phyloP scores from a whole-genome alignment of 2,113 vertebrate genomes.

The Hemiscyllium ocellatum region DNA sequence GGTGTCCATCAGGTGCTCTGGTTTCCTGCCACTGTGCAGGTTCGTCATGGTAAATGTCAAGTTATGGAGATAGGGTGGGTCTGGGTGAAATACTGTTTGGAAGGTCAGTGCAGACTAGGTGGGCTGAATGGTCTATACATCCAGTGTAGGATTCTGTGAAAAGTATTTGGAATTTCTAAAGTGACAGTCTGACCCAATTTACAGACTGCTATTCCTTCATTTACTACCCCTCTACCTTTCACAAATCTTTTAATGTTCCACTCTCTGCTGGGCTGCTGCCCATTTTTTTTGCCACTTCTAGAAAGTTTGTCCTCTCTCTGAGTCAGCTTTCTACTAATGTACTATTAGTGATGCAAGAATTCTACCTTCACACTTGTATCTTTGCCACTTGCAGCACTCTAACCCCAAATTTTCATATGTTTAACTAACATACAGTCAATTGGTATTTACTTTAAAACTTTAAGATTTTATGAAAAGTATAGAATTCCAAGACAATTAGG shows the following conservation, averaged over 20 bases:
- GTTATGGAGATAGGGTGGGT: too few relatives aligned
- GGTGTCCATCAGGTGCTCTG: too few relatives aligned
- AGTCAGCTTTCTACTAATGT: neutral
- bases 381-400: neutral
- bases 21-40: too few relatives aligned
- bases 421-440: neutral
- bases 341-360: neutral
- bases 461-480: neutral
- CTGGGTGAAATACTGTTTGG: too few relatives aligned
- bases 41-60: too few relatives aligned
- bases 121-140: too few relatives aligned
- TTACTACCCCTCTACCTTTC: neutral
- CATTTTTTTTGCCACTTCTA: neutral
- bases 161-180: neutral
- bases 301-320: too few relatives aligned
- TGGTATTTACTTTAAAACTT: neutral
- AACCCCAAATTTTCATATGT: neutral
- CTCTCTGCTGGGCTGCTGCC: neutral
- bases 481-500: too few relatives aligned
- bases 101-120: too few relatives aligned
- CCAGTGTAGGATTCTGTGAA: neutral
- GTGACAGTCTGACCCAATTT: neutral
- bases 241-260: neutral
- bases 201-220: neutral
- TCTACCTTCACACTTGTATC: neutral